A percentile compares a stretch with the other conserved stretches of the same genome.
These are phyloP conservation scores for Athrips mouffetella DNA, from an alignment of 2,888 invertebrate species.

Conservation along the genomic window DNA sequence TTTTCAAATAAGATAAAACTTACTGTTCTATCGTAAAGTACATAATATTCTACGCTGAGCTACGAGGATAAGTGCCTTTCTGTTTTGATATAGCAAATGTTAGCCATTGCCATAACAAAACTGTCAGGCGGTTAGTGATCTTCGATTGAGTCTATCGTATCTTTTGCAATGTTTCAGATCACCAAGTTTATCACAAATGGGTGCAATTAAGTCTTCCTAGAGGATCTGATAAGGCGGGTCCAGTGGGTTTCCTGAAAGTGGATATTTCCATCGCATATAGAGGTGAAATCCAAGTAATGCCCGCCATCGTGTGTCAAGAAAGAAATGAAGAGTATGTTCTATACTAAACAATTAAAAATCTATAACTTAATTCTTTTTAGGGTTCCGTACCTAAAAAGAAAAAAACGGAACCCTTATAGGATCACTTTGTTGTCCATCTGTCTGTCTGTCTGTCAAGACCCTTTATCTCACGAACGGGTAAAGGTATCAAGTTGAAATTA, in stretches of 20 bases:
- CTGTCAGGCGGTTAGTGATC: background rate
- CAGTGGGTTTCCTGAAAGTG: constrained; percentile 88
- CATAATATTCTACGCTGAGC: no score
- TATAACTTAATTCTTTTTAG: background rate
- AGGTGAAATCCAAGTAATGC: constrained; percentile 80
- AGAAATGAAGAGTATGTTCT: constrained; percentile 44
- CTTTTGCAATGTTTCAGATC: constrained; percentile 80
- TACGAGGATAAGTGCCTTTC: no score
- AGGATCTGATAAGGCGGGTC: constrained; percentile 66
- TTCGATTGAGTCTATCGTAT: no score
- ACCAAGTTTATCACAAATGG: constrained; percentile 92
- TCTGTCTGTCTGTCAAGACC: no score
- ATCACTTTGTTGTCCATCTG: no score
- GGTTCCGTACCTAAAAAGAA: no score
- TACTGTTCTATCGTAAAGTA: no score
- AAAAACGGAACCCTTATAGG: no score
- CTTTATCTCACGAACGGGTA: no score
- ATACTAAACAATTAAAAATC: background rate
- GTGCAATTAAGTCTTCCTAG: constrained; percentile 84
- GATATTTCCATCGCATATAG: constrained; percentile 86
- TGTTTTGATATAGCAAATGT: no score
- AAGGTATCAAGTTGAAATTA: no score
- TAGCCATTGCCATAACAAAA: background rate
- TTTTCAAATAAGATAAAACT: no score
- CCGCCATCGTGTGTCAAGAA: constrained; percentile 41